Base-by-base conservation (phyloP, 2,888 invertebrate species). In the Eledona agricola region DNA sequence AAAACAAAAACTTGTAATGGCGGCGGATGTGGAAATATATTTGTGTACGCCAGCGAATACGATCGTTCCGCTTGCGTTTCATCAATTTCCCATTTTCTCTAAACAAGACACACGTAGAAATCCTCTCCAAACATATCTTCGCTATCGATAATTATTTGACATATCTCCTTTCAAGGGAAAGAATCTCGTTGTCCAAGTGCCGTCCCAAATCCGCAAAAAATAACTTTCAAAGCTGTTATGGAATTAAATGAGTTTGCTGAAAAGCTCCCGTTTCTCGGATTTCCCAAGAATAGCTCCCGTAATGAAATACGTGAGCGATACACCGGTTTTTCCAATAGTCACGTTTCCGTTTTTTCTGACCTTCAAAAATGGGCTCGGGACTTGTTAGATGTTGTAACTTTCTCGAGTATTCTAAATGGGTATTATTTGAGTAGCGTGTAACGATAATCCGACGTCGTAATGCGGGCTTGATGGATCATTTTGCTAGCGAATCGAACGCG, bases 271-370 rank as follows among this genome's bases (percentile, higher is more conserved):
- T 34, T 46, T 34, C 46, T 23, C 32, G 45, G 34, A 26, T 34
- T 46, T 26, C 25, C 23, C 10, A 31, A 17, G 32, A 45, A 45
- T 31, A 19, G 26, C 29, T 26, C 46, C 26, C 28, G 40, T 50
- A 50, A 50, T 50, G 40, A 50, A 40, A 50, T 50, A 50, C 50
- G 50, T 50, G 50, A 50, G 50, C 37, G 50, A 40, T 50, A 32
- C 50, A 49, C 37, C 40, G 40, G 31, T 50, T 46, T 46, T 40
- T 38, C 40, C 16, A 15, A 38, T 22, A 23, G 50, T 40, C 40
- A 38, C 50, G 38, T 46, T 17, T 34, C 25, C n/a, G 32, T 32
- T 26, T 35, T 28, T 12, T 20, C 20, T 38, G 10, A 37, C 23
- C 23, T 37, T 13, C 22, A 37, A 20, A 5, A 23, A 13, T 2